phyloP scores from a whole-genome alignment of 2,113 vertebrate genomes.

The Chlamydotis undulata region DNA sequence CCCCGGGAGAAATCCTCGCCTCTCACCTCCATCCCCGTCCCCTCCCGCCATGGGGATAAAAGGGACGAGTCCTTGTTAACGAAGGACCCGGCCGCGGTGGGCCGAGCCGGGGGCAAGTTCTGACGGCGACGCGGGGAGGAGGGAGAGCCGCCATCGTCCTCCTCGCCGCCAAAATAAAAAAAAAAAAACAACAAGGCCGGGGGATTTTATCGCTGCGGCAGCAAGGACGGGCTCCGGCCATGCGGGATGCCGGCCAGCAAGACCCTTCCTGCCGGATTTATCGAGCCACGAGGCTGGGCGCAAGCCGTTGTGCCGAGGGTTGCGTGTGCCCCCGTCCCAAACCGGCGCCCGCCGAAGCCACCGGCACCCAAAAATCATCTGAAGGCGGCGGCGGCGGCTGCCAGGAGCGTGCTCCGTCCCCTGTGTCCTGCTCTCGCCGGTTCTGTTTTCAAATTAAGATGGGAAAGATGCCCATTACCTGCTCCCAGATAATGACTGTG shows the following conservation, averaged over 20 bases:
- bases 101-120: constrained; percentile 42
- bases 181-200: constrained; percentile 15
- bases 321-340: neutral
- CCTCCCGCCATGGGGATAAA: constrained; percentile 51
- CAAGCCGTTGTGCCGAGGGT: neutral
- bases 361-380: neutral
- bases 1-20: constrained; percentile 31
- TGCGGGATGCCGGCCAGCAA: neutral
- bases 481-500: constrained; percentile 74
- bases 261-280: neutral
- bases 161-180: constrained; percentile 2
- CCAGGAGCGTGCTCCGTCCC: neutral
- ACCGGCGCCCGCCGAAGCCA: neutral
- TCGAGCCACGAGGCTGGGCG: neutral
- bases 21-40: constrained; percentile 36
- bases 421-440: constrained; percentile 37
- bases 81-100: constrained; percentile 21
- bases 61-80: constrained; percentile 32
- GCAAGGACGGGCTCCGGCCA: neutral
- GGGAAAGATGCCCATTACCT: constrained; percentile 76
- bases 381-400: neutral
- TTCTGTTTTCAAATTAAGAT: constrained; percentile 72
- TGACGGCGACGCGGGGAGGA: neutral
- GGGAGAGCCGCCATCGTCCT: constrained; percentile 17
- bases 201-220: constrained; percentile 17